Evolutionary conservation across 2,888 invertebrate species (phyloP).

Genomic region (Danaus chrysippus): DNA sequence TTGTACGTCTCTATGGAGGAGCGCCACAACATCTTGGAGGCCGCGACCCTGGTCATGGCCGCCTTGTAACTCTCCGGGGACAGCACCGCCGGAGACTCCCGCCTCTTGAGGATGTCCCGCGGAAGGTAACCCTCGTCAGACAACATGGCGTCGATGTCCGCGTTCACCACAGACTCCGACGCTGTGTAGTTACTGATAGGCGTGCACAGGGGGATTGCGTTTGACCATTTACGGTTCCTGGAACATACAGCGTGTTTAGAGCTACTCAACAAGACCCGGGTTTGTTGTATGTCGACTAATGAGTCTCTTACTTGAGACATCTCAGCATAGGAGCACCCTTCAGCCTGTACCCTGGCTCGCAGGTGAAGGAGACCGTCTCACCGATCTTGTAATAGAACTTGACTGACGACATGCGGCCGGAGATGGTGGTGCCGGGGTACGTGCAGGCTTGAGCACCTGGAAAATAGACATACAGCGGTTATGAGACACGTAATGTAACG

Average conservation of each 20-base stretch:
- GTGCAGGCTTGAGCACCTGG: conserved; percentile 89
- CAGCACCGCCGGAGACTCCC: conserved; percentile 68
- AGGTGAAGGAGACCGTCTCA: conserved; percentile 90
- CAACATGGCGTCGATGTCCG: conserved; percentile 72
- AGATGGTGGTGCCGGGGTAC: conserved; percentile 92
- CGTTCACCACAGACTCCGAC: conserved; percentile 62
- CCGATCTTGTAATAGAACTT: conserved; percentile 94
- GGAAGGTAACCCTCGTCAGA: conserved; percentile 55
- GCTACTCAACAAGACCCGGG: background rate
- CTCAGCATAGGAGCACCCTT: conserved; percentile 88
- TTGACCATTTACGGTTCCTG: conserved; percentile 92
- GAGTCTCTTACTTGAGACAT: conserved; percentile 78
- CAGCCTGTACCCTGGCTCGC: conserved; percentile 86
- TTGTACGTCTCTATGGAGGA: conserved; percentile 64
- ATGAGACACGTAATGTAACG: background rate
- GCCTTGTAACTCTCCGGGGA: conserved; percentile 66
- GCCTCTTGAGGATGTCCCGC: conserved; percentile 58
- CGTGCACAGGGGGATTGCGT: conserved; percentile 88
- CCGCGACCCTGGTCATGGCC: conserved; percentile 64
- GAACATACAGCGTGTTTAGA: conserved; percentile 10
- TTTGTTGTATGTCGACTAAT: conserved; percentile 1
- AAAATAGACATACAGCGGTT: background rate
- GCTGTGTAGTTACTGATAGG: conserved; percentile 64
- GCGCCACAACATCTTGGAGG: conserved; percentile 53
- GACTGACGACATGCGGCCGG: conserved; percentile 90